A percentile compares a stretch with the other conserved stretches of the same genome.
These are phyloP conservation scores for Entomyzon cyanotis DNA, from an alignment of 2,113 vertebrate genomes.

Conservation along the genomic window DNA sequence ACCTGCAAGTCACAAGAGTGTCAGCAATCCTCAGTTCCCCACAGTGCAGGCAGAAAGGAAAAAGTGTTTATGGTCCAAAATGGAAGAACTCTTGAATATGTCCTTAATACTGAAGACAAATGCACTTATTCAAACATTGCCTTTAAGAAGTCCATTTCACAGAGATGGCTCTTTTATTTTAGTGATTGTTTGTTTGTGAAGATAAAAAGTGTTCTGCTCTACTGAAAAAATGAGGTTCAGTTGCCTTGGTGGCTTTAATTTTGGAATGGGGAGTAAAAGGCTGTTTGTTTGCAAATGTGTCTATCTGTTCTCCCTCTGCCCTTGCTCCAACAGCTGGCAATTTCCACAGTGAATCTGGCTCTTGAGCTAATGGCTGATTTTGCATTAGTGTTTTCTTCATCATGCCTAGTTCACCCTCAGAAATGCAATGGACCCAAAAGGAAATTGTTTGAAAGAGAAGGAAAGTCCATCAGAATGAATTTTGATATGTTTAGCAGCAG, in stretches of 20 bases:
- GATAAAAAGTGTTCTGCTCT: neutral
- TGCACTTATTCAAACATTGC: neutral
- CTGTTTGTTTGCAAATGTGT: neutral
- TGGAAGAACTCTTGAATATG: constrained; percentile 1
- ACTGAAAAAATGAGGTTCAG: neutral
- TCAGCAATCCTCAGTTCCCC: neutral
- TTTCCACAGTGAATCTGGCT: neutral
- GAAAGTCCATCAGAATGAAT: neutral
- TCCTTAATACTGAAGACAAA: neutral
- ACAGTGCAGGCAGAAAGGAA: neutral
- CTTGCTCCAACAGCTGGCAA: neutral
- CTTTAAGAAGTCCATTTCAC: neutral
- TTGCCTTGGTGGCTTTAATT: neutral
- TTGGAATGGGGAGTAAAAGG: neutral
- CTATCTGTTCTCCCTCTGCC: neutral
- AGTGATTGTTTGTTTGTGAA: neutral
- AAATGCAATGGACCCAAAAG: neutral
- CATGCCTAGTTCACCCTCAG: neutral
- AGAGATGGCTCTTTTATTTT: constrained; percentile 6
- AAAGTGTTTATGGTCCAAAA: neutral
- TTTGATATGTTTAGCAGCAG: neutral
- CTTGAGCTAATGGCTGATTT: neutral
- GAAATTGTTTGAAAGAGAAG: neutral
- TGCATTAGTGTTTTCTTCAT: neutral
- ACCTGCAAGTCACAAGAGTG: neutral